Base-by-base conservation (phyloP, 1,140 invertebrate genomes). In the Drosophila punjabiensis region DNA sequence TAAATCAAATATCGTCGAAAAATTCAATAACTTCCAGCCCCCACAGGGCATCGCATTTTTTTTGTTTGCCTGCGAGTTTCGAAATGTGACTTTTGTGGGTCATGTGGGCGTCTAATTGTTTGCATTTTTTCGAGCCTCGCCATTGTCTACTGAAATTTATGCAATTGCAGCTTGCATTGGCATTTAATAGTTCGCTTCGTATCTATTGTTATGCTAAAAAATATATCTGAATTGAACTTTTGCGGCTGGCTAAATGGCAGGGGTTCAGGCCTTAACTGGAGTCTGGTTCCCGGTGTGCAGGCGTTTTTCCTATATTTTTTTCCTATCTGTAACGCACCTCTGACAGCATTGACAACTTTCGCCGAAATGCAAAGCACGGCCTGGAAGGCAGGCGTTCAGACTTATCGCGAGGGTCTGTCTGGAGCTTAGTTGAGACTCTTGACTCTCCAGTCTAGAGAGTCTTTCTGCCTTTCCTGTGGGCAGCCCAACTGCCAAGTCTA, bases 81-180 rank as follows among this genome's bases (percentile, higher is more conserved):
- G 30, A 43, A 74, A 81, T 81, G 55, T 67, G 62, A 79, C 61
- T 55, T 87, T 65, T 79, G 59, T 66, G 52, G 61, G 48, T 76
- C 74, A 89, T 67, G 84, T 88, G 86, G 84, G 85, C 78, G 84
- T 88, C 66, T 89, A 88, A 88, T 89, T 88, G 84, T 85, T 79
- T 66, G 85, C 60, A 88, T 76, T 67, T 87, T 79, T 68, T 74
- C 24, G 24, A 63, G 11, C 56, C 28, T 28, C 32, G 33, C 67
- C 37, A 33, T 71, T 79, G 79, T 65, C 74, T 76, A 74, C 75
- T 62, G 80, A 79, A 79, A 79, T 79, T 84, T 81, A 79, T 84
- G 69, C 70, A 68, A 61, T 66, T 87, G 65, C 59, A 74, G 71
- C 70, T 45, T 85, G 63, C 75, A 74, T 65, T 84, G 81, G 69